Evolutionary conservation across 1,140 invertebrate genomes (phyloP).

Genomic region (Caenorhabditis briggsae): DNA sequence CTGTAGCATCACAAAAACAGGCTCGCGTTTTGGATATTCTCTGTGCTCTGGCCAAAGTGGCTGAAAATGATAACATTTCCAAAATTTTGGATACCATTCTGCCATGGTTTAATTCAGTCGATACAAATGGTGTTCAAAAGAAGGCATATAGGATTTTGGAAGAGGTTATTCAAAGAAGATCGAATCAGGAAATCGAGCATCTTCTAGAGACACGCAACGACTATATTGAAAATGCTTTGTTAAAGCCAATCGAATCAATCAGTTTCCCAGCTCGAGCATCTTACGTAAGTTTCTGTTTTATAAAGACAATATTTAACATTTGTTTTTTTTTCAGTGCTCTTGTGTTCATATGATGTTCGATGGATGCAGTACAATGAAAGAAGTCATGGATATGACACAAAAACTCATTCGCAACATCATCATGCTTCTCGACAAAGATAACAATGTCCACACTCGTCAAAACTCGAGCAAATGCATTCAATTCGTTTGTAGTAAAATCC

Average conservation of each 20-base stretch:
- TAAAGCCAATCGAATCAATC: slow-evolving; percentile 53
- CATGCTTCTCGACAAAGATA: slow-evolving; percentile 61
- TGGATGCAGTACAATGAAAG: slow-evolving; percentile 26
- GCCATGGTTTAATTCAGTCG: slow-evolving; percentile 61
- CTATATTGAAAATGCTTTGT: slow-evolving; percentile 49
- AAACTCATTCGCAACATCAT: slow-evolving; percentile 55
- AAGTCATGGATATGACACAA: slow-evolving; percentile 44
- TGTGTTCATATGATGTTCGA: slow-evolving; percentile 46
- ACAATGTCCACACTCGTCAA: slow-evolving; percentile 56
- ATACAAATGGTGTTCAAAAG: slow-evolving; percentile 61
- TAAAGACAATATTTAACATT: not conserved
- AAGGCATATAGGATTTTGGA: slow-evolving; percentile 67
- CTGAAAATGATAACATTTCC: slow-evolving; percentile 38
- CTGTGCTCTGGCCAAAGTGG: slow-evolving; percentile 57
- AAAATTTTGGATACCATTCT: slow-evolving; percentile 60
- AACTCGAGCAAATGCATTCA: slow-evolving; percentile 58
- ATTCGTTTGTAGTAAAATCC: slow-evolving; percentile 42
- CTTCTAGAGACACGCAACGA: slow-evolving; percentile 19
- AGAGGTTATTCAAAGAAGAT: slow-evolving; percentile 63
- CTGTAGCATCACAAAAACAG: slow-evolving; percentile 50
- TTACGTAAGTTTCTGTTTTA: slow-evolving; percentile 16
- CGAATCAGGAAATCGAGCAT: slow-evolving; percentile 21
- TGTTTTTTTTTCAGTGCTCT: slow-evolving; percentile 39
- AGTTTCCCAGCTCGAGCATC: slow-evolving; percentile 57
- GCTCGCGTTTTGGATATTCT: slow-evolving; percentile 66